phyloP scores from a whole-genome alignment of 2,797 vertebrate genomes.

The Onychomys arenicola region DNA sequence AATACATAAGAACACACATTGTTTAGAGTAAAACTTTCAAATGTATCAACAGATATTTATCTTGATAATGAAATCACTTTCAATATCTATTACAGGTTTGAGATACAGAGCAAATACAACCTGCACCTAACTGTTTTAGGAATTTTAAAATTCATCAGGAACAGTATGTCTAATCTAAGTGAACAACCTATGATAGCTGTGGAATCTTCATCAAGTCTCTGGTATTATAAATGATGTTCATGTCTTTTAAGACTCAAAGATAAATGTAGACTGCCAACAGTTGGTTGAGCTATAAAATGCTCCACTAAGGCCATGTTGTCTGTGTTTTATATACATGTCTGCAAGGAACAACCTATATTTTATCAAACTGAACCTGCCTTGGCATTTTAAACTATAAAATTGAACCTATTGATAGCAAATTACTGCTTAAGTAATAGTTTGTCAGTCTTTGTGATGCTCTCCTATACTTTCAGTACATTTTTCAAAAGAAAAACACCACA shows the following conservation, averaged over 20 bases:
- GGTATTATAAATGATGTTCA: conserved; percentile 54
- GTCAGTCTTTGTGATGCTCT: conserved; percentile 39
- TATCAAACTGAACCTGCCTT: conserved; percentile 29
- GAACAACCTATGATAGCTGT: conserved; percentile 62
- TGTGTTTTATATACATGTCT: not conserved
- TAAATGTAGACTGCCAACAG: conserved; percentile 64
- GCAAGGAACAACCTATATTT: conserved; percentile 49
- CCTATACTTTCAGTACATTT: not conserved
- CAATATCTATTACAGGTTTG: conserved; percentile 63
- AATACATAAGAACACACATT: conserved; percentile 55
- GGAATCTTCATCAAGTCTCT: conserved; percentile 63
- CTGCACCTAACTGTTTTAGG: conserved; percentile 60
- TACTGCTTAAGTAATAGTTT: conserved; percentile 50
- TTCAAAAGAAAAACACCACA: not conserved
- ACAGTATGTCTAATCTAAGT: conserved; percentile 55
- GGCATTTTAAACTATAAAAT: conserved; percentile 58
- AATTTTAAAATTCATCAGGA: conserved; percentile 62
- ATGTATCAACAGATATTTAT: conserved; percentile 78
- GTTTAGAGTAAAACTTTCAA: conserved; percentile 75
- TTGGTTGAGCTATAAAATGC: conserved; percentile 66
- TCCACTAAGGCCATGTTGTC: not conserved
- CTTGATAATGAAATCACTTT: conserved; percentile 70
- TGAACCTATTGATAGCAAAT: conserved; percentile 51
- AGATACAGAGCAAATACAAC: conserved; percentile 66
- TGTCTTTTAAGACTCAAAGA: conserved; percentile 68